Evolutionary conservation across 2,113 vertebrate genomes (phyloP).

Genomic region (Nesogale talazaci): DNA sequence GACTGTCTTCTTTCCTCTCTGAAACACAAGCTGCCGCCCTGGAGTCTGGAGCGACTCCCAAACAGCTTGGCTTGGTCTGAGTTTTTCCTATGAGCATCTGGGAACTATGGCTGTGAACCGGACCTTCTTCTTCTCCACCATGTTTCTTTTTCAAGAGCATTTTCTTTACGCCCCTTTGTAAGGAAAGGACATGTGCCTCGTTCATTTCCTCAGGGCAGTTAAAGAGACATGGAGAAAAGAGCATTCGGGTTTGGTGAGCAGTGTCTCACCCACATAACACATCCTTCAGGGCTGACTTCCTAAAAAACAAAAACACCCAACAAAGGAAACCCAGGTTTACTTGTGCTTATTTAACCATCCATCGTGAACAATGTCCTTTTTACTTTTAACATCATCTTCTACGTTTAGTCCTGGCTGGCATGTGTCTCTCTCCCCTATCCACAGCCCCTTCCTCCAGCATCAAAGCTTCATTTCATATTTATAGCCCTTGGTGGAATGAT

Average conservation of each 20-base stretch:
- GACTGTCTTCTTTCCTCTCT: constrained; percentile 17
- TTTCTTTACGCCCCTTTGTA: constrained; percentile 37
- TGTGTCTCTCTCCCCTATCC: too few relatives aligned
- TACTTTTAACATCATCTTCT: too few relatives aligned
- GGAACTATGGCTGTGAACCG: background rate
- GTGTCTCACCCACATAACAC: background rate
- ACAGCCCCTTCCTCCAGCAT: too few relatives aligned
- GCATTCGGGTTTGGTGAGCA: background rate
- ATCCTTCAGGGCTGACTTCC: background rate
- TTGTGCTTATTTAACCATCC: too few relatives aligned
- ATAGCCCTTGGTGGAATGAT: too few relatives aligned
- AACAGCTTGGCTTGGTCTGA: background rate
- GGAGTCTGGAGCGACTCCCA: background rate
- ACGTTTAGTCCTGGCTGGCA: too few relatives aligned
- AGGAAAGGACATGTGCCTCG: constrained; percentile 70
- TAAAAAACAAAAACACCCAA: too few relatives aligned
- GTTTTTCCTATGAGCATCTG: constrained; percentile 24
- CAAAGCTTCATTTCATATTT: too few relatives aligned
- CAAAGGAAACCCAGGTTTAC: too few relatives aligned
- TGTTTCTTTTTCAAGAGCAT: background rate
- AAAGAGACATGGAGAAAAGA: background rate
- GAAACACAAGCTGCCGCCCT: background rate
- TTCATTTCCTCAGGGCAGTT: constrained; percentile 19
- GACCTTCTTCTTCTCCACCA: constrained; percentile 8
- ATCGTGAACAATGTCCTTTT: too few relatives aligned